phyloP scores from a whole-genome alignment of 2,113 vertebrate species.

The Nothobranchius kuhntae region DNA sequence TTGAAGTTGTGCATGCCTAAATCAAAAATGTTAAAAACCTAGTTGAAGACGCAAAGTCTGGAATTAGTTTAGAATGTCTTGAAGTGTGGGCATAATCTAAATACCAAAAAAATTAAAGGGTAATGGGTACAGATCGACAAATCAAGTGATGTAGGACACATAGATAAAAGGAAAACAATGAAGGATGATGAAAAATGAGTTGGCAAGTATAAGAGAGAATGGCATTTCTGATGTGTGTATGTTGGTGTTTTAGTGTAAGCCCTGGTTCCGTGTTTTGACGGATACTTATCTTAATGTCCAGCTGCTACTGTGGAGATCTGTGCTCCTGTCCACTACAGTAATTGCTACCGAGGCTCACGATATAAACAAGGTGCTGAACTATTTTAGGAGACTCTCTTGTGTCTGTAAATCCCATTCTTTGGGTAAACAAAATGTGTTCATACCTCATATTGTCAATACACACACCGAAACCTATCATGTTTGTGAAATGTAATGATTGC shows the following conservation, averaged over 20 bases:
- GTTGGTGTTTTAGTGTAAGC: neutral
- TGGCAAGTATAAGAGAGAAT: conserved; percentile 42
- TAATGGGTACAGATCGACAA: conserved; percentile 15
- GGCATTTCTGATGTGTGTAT: conserved; percentile 37
- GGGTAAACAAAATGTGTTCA: conserved; percentile 29
- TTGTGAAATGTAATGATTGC: neutral
- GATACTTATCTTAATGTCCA: conserved; percentile 46
- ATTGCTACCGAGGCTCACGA: conserved; percentile 42
- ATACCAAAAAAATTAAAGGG: conserved; percentile 30
- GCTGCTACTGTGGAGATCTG: conserved; percentile 39
- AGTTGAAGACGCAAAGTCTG: neutral
- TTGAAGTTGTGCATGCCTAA: neutral
- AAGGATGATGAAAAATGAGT: conserved; percentile 20
- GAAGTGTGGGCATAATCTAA: neutral
- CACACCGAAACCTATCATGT: conserved; percentile 12
- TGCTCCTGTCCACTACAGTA: conserved; percentile 21
- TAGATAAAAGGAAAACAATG: conserved; percentile 12
- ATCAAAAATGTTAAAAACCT: neutral
- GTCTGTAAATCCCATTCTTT: conserved; percentile 31
- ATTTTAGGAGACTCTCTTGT: conserved; percentile 31
- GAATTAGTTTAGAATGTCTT: conserved; percentile 11
- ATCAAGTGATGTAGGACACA: conserved; percentile 14
- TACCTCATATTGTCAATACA: conserved; percentile 5
- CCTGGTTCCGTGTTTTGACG: conserved; percentile 23
- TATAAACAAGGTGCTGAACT: conserved; percentile 42